Conservation (phyloP, 2,797 vertebrate genomes). For the Fistularia tabacaria region DNA sequence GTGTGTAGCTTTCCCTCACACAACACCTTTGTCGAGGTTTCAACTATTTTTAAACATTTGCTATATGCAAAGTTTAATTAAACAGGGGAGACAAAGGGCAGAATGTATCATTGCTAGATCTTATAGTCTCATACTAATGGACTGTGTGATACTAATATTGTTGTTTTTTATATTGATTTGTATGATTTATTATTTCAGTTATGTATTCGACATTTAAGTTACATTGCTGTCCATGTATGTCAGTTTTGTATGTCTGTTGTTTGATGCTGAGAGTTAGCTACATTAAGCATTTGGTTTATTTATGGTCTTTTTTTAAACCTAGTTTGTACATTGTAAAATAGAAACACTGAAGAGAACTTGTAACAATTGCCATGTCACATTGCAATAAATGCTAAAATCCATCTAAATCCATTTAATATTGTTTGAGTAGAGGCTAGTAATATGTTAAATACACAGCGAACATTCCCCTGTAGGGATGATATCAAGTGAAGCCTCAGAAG, state of each 20-base stretch:
- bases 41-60: constrained; percentile 82
- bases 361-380: constrained; percentile 81
- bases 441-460: constrained; percentile 7
- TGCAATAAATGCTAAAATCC: constrained; percentile 91
- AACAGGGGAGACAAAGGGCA: constrained; percentile 66
- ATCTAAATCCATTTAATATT: neutral
- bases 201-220: constrained; percentile 51
- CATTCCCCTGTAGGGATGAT: constrained; percentile 4
- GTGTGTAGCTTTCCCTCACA: constrained; percentile 27
- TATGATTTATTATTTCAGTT: constrained; percentile 64
- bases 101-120: constrained; percentile 84
- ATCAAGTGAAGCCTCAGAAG: constrained; percentile 1
- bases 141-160: constrained; percentile 47
- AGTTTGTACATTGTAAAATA: constrained; percentile 99
- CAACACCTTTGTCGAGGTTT: constrained; percentile 75
- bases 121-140: constrained; percentile 84
- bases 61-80: constrained; percentile 88
- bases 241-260: constrained; percentile 40
- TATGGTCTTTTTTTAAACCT: constrained; percentile 95
- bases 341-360: constrained; percentile 83
- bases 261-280: constrained; percentile 86
- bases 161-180: constrained; percentile 74
- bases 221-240: constrained; percentile 47
- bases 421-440: constrained; percentile 1
- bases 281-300: constrained; percentile 97